phyloP scores from a whole-genome alignment of 2,888 invertebrate species.

The Leptopterna dolabrata region DNA sequence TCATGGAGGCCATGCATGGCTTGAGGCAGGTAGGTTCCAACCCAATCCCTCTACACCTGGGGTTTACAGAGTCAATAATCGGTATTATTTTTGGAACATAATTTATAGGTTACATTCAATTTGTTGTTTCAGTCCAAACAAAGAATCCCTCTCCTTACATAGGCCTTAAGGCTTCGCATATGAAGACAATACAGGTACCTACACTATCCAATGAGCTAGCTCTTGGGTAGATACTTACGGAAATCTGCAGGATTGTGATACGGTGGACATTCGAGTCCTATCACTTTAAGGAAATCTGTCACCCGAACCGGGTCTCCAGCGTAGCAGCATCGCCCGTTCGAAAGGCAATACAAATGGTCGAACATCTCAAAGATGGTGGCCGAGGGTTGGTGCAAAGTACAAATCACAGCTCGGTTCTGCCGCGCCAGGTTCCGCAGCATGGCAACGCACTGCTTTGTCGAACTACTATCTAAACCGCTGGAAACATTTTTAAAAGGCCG shows the following conservation, averaged over 20 bases:
- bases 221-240: slow-evolving; percentile 74
- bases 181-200: too few relatives aligned
- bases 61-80: too few relatives aligned
- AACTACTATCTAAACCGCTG: slow-evolving; percentile 84
- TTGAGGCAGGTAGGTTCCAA: too few relatives aligned
- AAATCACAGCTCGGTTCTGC: slow-evolving; percentile 87
- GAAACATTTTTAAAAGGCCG: slow-evolving; percentile 62
- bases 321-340: slow-evolving; percentile 82
- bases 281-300: slow-evolving; percentile 79
- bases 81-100: too few relatives aligned
- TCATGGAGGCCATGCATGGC: too few relatives aligned
- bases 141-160: too few relatives aligned
- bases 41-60: too few relatives aligned
- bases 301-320: slow-evolving; percentile 82
- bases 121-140: too few relatives aligned
- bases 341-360: slow-evolving; percentile 87
- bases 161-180: too few relatives aligned
- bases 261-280: slow-evolving; percentile 80
- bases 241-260: slow-evolving; percentile 94
- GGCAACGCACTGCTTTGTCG: slow-evolving; percentile 84
- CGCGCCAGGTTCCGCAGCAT: slow-evolving; percentile 83
- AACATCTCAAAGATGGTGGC: slow-evolving; percentile 88
- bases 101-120: too few relatives aligned
- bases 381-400: slow-evolving; percentile 93
- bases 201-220: too few relatives aligned